A percentile compares a stretch with the other conserved stretches of the same genome.
These are phyloP conservation scores for Antennarius maculatus DNA, from an alignment of 2,797 vertebrate genomes.

Conservation along the genomic window DNA sequence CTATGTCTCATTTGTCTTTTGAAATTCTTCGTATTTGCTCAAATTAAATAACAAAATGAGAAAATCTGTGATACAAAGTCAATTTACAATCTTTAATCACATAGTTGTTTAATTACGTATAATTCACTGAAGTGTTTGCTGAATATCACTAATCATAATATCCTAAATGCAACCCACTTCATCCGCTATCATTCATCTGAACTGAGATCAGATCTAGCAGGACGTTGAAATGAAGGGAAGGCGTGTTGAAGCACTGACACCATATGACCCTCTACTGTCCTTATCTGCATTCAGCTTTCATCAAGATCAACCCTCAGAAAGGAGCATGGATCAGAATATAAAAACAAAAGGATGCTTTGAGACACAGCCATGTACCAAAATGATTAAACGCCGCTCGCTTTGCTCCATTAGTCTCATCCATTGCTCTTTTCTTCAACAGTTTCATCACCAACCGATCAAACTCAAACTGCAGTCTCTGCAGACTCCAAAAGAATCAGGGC, in stretches of 20 bases:
- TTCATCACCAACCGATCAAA: conserved; percentile 40
- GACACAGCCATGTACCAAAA: conserved; percentile 61
- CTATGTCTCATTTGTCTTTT: conserved; percentile 8
- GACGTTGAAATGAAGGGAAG: conserved; percentile 23
- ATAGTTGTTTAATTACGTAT: conserved; percentile 12
- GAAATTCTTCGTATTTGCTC: conserved; percentile 35
- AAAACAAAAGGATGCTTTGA: conserved; percentile 34
- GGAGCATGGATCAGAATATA: conserved; percentile 47
- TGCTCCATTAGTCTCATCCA: conserved; percentile 64
- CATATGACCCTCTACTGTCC: conserved; percentile 29
- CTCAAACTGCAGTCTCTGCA: conserved; percentile 40
- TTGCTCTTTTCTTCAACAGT: conserved; percentile 38
- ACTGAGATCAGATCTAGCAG: conserved; percentile 20
- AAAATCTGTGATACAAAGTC: background rate
- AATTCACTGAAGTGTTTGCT: conserved; percentile 6
- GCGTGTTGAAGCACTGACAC: conserved; percentile 10
- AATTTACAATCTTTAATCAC: conserved; percentile 17
- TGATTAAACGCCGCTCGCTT: conserved; percentile 68
- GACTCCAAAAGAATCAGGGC: conserved; percentile 40
- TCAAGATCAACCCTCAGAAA: conserved; percentile 39
- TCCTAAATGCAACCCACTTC: conserved; percentile 13
- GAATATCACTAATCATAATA: conserved; percentile 16
- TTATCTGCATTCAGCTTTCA: conserved; percentile 47
- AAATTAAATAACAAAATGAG: conserved; percentile 14
- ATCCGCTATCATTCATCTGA: conserved; percentile 18